Conservation (phyloP, 2,113 vertebrate species). For the Misgurnus anguillicaudatus region DNA sequence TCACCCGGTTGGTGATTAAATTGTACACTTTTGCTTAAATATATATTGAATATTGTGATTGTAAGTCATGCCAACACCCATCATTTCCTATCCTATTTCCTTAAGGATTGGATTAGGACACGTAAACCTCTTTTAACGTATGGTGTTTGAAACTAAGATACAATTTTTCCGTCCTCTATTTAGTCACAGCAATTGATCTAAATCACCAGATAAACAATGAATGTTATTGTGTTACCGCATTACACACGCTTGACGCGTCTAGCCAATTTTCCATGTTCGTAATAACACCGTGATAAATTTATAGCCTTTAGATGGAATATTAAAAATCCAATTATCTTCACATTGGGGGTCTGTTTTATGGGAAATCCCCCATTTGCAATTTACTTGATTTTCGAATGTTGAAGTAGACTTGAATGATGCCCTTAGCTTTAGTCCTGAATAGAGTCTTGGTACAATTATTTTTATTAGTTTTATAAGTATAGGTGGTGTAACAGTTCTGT, state of each 20-base stretch:
- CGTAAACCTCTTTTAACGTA: not conserved
- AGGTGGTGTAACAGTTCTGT: too few species aligned
- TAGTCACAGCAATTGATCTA: not conserved
- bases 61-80: too few species aligned
- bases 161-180: not conserved
- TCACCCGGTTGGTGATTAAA: constrained; percentile 59
- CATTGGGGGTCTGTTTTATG: not conserved
- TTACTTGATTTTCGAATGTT: not conserved
- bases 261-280: constrained; percentile 2
- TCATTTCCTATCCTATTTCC: too few species aligned
- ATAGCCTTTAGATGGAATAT: not conserved
- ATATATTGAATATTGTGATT: too few species aligned
- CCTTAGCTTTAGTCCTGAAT: not conserved
- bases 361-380: not conserved
- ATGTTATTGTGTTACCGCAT: constrained; percentile 2
- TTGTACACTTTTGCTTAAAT: too few species aligned
- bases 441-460: not conserved
- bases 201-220: not conserved
- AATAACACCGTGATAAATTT: constrained; percentile 18
- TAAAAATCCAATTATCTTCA: constrained; percentile 20
- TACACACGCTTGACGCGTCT: not conserved
- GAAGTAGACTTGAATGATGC: not conserved
- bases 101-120: not conserved
- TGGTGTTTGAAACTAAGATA: not conserved
- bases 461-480: not conserved